Evolutionary conservation across 1,140 invertebrate genomes (phyloP).

Genomic region (Drosophila fuyamai): DNA sequence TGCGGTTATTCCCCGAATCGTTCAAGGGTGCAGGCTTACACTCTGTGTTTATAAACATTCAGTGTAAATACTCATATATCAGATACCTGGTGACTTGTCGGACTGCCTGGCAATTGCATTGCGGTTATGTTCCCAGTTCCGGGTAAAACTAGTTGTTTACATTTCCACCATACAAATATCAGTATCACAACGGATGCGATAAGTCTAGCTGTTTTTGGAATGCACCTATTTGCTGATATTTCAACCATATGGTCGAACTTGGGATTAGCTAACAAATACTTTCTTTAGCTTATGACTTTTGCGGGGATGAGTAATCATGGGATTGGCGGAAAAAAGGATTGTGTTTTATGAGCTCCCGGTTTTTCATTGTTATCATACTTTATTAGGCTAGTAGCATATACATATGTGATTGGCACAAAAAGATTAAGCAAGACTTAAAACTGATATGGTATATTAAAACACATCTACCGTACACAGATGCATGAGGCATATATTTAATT

Average conservation of each 20-base stretch:
- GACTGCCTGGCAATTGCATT: constrained; percentile 17
- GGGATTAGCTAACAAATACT: constrained; percentile 3
- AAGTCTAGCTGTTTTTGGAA: constrained; percentile 7
- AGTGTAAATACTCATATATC: constrained; percentile 20
- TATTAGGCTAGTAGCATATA: too few relatives aligned
- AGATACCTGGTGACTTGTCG: constrained; percentile 42
- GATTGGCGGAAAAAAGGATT: too few relatives aligned
- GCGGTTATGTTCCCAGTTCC: constrained; percentile 33
- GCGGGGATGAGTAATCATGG: too few relatives aligned
- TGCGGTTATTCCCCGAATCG: constrained; percentile 30
- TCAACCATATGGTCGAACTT: background rate
- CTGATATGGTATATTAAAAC: too few relatives aligned
- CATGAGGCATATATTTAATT: too few relatives aligned
- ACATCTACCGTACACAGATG: too few relatives aligned
- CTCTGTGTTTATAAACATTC: background rate
- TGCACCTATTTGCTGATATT: constrained; percentile 31
- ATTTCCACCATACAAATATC: constrained; percentile 8
- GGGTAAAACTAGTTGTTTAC: constrained; percentile 29
- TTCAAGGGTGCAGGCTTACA: constrained; percentile 8
- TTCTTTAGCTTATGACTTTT: background rate
- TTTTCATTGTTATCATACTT: too few relatives aligned
- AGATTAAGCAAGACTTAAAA: too few relatives aligned
- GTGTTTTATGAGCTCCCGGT: too few relatives aligned
- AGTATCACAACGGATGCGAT: constrained; percentile 31
- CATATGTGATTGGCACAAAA: too few relatives aligned